phyloP scores from a whole-genome alignment of 2,888 invertebrate genomes.

The Acanthoscelides obtectus region DNA sequence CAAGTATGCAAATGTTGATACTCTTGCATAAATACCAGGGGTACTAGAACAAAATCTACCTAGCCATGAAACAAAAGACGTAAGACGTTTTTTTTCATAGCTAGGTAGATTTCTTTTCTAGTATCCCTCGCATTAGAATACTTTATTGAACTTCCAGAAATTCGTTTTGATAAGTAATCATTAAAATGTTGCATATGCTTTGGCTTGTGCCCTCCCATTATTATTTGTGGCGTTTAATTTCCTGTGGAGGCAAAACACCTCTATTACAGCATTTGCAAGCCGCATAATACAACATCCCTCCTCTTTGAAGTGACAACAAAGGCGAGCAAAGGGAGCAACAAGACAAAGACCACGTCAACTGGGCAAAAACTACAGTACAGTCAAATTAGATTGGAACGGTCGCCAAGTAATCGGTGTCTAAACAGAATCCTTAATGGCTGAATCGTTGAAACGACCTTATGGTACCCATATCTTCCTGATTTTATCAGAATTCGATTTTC shows the following conservation, averaged over 20 bases:
- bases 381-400: not conserved
- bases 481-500: too few species aligned
- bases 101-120: too few species aligned
- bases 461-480: too few species aligned
- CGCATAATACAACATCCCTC: not conserved
- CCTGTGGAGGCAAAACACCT: not conserved
- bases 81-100: too few species aligned
- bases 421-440: not conserved
- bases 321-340: not conserved
- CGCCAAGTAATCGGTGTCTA: not conserved
- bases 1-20: too few species aligned
- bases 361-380: slow-evolving; percentile 1
- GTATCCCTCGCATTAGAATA: too few species aligned
- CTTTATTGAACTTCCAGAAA: too few species aligned
- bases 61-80: too few species aligned
- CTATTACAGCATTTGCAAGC: not conserved
- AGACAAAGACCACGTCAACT: slow-evolving; percentile 2
- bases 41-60: too few species aligned
- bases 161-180: not conserved
- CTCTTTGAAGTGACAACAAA: not conserved
- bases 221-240: not conserved
- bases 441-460: too few species aligned
- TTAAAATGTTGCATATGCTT: not conserved
- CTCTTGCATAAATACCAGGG: too few species aligned
- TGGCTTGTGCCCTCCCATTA: not conserved